Evolutionary conservation across 2,888 invertebrate species (phyloP), one percentile per base, ranked within the genome.

Genomic region (Bombyx huttoni): DNA sequence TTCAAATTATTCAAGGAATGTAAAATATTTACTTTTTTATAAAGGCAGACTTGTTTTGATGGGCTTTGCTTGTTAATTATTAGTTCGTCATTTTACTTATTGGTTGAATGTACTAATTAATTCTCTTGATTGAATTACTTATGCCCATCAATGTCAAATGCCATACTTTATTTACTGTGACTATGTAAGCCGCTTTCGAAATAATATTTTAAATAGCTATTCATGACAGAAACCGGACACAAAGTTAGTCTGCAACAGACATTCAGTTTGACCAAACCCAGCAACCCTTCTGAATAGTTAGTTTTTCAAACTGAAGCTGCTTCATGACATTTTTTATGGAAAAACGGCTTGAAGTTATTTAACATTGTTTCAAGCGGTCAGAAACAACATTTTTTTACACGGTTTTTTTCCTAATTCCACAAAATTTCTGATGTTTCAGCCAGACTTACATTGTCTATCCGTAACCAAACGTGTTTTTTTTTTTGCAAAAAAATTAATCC

Each of bases 341-440:
- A 60, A 59, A 57, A 65, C 68, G 82, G 80, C 83, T 87, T 81
- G 76, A 56, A 62, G 69, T 65, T 61, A 62, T 60, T 65, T 62
- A 63, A 74, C 64, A 74, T 72, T 77, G 80, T 69, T 73, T 64
- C 83, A 83, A 87, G 86, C 80, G 84, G 79, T 50, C 70, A 77
- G 73, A 77, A 80, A 77, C 81, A 83, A 78, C 61, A 66, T 61
- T 65, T 56, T 24, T 48, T 75, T 58, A 83, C 64, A 67, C 85
- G 61, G 80, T 68, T 64, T 72, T 70, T 59, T 59, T 64, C 61
- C 59, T 60, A 58, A 54, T 59, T 54, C 57, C 56, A 64, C 58
- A 55, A 62, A 54, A 61, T 58, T 56, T 56, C 56, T 69, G 68
- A 59, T 62, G 69, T 74, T 78, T 69, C 79, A 86, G 81, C 87